Evolutionary conservation across 1,140 invertebrate genomes (phyloP).

Genomic region (Drosophila trapezifrons): DNA sequence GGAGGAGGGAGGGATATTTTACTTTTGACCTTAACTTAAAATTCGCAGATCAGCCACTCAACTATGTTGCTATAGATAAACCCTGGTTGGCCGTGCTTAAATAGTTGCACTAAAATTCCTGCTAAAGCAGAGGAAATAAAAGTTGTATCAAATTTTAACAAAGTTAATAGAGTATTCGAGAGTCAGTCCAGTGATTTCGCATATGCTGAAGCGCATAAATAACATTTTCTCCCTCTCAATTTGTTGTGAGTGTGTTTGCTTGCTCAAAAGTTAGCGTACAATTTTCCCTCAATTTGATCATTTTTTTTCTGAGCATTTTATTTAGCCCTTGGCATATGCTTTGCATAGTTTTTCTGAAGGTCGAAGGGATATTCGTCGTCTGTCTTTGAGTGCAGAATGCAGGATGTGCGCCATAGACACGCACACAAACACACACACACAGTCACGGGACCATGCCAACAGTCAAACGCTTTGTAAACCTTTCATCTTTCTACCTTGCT

Average conservation of each 20-base stretch:
- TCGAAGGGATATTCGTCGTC: constrained; percentile 37
- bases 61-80: constrained; percentile 20
- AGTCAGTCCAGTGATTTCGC: constrained; percentile 4
- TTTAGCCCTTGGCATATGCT: constrained; percentile 38
- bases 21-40: constrained; percentile 29
- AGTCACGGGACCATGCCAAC: constrained; percentile 3
- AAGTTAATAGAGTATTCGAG: constrained; percentile 16
- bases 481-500: constrained; percentile 48
- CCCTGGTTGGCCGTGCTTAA: background rate
- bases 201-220: constrained; percentile 18
- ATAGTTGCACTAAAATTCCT: constrained; percentile 41
- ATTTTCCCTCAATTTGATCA: constrained; percentile 20
- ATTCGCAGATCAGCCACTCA: constrained; percentile 19
- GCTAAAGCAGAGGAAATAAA: background rate
- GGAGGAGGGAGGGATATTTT: constrained; percentile 19
- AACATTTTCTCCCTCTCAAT: constrained; percentile 1
- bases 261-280: constrained; percentile 23
- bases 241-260: constrained; percentile 2
- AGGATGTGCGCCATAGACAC: constrained; percentile 65
- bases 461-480: constrained; percentile 61
- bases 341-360: constrained; percentile 56
- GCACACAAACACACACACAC: constrained; percentile 20
- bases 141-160: background rate
- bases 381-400: constrained; percentile 32
- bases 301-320: constrained; percentile 6